Evolutionary conservation across 2,113 vertebrate genomes (phyloP), one percentile per base, ranked within the genome.

Genomic region (Ophthalmolycus amberensis): DNA sequence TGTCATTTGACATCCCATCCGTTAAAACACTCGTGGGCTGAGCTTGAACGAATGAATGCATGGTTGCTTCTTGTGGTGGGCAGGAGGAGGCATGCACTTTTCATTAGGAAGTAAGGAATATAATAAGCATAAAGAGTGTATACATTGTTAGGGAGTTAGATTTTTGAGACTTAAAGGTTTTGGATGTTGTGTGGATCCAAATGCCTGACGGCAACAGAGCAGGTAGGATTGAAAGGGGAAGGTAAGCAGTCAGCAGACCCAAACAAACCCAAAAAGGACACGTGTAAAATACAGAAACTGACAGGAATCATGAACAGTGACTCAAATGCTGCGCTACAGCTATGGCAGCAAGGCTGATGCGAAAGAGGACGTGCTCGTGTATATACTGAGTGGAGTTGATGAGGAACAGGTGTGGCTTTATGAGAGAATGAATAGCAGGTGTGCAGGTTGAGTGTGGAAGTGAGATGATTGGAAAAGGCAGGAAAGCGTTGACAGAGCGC

Each of bases 1-100:
- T 70, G 37, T 88, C 84, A 66, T 82, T 63, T 79, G 86, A 90
- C 83, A 79, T 46, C 22, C 80, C 82, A 87, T 91, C 85, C 62
- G 29, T 88, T 87, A 67, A 79, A 74, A 29, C 65, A 40, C 0
- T 67, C 73, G 63, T 50, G 52, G 68, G 29, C 63, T 74, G 50
- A 38, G 59, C 67, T n/a, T 50, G 54, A 75, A 71, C 29, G 37
- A 71, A 68, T 60, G 60, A 81, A 78, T 29, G 37, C 67, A 66
- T 58, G 58, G 54, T 65, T 71, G 14, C 9, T n/a, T 38, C n/a
- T 63, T 38, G 22, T 9, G n/a, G 14, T 2, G 9, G 14, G 9
- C 6, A 54, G 27, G 16, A 60, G 9, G 58, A 44, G 65, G 3
- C 16, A n/a, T 77, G 40, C 40, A 16, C 44, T 63, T 82, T 73